Conservation (phyloP, 2,888 invertebrate genomes). For the Hemistola chrysoprasaria region DNA sequence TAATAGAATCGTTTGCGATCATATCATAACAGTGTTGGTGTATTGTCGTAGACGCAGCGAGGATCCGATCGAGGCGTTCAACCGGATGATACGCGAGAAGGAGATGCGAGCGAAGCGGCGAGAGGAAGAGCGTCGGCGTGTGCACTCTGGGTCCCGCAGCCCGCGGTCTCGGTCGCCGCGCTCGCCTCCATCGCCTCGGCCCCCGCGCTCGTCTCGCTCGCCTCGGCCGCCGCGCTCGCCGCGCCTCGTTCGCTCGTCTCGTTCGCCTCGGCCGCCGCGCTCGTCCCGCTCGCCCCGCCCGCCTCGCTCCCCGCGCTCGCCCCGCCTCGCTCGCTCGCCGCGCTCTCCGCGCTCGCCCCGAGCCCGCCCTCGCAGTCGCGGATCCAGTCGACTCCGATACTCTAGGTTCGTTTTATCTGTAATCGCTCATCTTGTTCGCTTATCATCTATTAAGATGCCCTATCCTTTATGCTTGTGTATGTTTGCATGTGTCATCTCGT, state of each 20-base stretch:
- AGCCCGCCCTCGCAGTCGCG: constrained; percentile 57
- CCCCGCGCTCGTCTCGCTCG: constrained; percentile 44
- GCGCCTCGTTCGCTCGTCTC: constrained; percentile 30
- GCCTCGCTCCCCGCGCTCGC: constrained; percentile 31
- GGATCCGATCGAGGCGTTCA: constrained; percentile 93
- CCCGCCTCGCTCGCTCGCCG: constrained; percentile 40
- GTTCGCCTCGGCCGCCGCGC: constrained; percentile 40
- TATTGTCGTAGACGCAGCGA: constrained; percentile 85
- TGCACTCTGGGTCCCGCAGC: constrained; percentile 65
- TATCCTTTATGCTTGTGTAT: constrained; percentile 1
- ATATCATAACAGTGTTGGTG: constrained; percentile 26
- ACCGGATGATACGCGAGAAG: constrained; percentile 92
- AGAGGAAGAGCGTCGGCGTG: constrained; percentile 83
- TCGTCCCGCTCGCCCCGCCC: constrained; percentile 33
- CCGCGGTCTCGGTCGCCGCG: constrained; percentile 59
- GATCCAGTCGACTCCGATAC: constrained; percentile 61
- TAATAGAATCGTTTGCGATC: constrained; percentile 26
- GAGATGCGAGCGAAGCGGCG: constrained; percentile 87
- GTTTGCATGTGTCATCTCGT: constrained; percentile 12
- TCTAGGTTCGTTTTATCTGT: constrained; percentile 62
- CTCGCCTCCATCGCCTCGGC: constrained; percentile 44
- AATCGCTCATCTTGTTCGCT: not conserved
- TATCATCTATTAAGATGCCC: not conserved
- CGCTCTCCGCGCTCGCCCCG: constrained; percentile 45
- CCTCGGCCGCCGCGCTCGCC: constrained; percentile 36